A percentile compares a stretch with the other conserved stretches of the same genome.
phyloP scores from a whole-genome alignment of 2,888 invertebrate species.

The Drosophila anomalata region DNA sequence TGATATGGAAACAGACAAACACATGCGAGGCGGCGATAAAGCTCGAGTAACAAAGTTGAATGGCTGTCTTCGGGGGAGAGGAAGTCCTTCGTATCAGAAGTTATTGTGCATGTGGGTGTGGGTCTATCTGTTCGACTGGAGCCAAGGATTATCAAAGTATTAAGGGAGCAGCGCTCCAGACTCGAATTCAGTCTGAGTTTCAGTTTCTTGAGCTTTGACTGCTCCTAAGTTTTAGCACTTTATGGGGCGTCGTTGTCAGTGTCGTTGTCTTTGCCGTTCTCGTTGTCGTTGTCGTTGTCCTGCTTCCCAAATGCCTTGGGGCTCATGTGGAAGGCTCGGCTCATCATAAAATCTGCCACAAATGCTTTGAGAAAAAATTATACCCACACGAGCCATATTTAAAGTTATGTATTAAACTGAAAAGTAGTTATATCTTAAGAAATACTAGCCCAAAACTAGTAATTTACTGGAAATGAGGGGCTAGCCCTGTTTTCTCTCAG shows the following conservation, averaged over 20 bases:
- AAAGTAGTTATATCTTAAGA: neutral
- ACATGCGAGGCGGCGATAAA: slow-evolving; percentile 59
- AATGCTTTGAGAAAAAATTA: neutral
- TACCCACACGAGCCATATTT: neutral
- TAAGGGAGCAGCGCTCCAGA: slow-evolving; percentile 49
- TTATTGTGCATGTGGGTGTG: slow-evolving; percentile 56
- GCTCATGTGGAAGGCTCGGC: slow-evolving; percentile 65
- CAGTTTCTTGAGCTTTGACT: slow-evolving; percentile 53
- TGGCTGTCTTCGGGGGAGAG: slow-evolving; percentile 46
- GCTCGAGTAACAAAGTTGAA: slow-evolving; percentile 76
- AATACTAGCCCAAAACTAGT: neutral
- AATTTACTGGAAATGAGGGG: neutral
- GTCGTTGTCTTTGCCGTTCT: slow-evolving; percentile 14
- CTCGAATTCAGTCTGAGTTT: slow-evolving; percentile 19
- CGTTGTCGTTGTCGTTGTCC: slow-evolving; percentile 28
- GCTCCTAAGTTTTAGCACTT: slow-evolving; percentile 75
- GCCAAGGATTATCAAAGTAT: slow-evolving; percentile 76
- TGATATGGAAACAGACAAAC: slow-evolving; percentile 46
- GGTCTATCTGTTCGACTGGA: slow-evolving; percentile 32
- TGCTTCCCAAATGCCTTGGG: slow-evolving; percentile 62
- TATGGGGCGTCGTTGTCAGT: slow-evolving; percentile 52
- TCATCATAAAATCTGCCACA: slow-evolving; percentile 65
- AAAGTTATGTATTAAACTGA: too few species aligned
- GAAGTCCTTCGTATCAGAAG: slow-evolving; percentile 67
- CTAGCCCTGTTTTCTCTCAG: neutral